phyloP scores from a whole-genome alignment of 2,113 vertebrate genomes.

The Takifugu flavidus region DNA sequence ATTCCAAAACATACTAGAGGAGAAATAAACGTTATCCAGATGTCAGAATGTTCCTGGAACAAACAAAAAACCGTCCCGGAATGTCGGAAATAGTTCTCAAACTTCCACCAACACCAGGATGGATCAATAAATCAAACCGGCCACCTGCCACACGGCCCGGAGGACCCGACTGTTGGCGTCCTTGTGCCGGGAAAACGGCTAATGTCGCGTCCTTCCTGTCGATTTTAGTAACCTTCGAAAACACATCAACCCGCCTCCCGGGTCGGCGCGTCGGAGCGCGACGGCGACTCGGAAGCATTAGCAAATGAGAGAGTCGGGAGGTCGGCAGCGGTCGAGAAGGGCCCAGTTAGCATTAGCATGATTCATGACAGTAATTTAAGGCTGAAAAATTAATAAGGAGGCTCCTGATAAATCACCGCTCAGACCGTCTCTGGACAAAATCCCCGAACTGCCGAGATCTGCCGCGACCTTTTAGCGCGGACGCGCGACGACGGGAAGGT shows the following conservation, averaged over 20 bases:
- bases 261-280: too few relatives aligned
- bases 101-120: too few relatives aligned
- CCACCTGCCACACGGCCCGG: too few relatives aligned
- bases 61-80: too few relatives aligned
- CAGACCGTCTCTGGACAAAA: conserved; percentile 51
- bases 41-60: too few relatives aligned
- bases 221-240: conserved; percentile 1
- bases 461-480: conserved; percentile 33
- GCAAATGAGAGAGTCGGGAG: conserved; percentile 49
- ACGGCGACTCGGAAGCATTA: conserved; percentile 18
- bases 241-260: conserved; percentile 9
- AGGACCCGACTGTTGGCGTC: too few relatives aligned
- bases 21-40: too few relatives aligned
- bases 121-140: too few relatives aligned
- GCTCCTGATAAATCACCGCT: conserved; percentile 60
- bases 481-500: conserved; percentile 55
- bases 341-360: conserved; percentile 43
- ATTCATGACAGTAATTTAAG: conserved; percentile 68
- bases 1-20: too few relatives aligned
- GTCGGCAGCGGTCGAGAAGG: conserved; percentile 47
- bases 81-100: too few relatives aligned
- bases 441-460: conserved; percentile 36
- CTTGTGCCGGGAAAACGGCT: neutral
- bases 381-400: conserved; percentile 57
- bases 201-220: neutral